Evolutionary conservation across 2,113 vertebrate species (phyloP).

Genomic region (Maylandia zebra): DNA sequence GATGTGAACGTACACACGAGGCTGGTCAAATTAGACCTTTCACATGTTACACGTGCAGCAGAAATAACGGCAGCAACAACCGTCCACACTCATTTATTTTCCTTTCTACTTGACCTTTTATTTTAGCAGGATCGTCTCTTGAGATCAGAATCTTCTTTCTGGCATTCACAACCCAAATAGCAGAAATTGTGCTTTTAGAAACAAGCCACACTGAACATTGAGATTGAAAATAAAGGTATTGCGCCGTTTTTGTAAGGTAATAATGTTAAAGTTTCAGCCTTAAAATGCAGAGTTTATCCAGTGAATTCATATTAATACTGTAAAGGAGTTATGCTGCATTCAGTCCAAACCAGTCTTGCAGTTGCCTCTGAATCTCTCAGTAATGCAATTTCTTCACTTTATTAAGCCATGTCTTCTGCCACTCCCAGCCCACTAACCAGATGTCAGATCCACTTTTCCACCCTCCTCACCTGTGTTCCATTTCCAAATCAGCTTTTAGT

Average conservation of each 20-base stretch:
- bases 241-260: neutral
- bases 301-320: neutral
- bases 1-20: neutral
- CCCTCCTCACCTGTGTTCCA: neutral
- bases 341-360: neutral
- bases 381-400: neutral
- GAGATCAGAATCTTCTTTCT: neutral
- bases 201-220: neutral
- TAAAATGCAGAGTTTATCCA: neutral
- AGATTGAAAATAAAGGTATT: neutral
- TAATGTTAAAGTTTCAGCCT: neutral
- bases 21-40: neutral
- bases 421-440: neutral
- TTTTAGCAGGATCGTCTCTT: neutral
- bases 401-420: neutral
- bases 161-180: neutral
- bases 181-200: neutral
- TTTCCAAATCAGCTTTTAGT: neutral
- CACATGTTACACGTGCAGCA: neutral
- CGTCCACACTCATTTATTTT: constrained; percentile 1
- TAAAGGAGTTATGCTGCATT: neutral
- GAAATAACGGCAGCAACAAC: neutral
- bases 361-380: neutral
- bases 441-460: neutral
- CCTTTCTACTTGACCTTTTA: constrained; percentile 18